These are phyloP conservation scores for Panzeria rudis DNA, from an alignment of 2,888 invertebrate genomes.

Conservation along the genomic window DNA sequence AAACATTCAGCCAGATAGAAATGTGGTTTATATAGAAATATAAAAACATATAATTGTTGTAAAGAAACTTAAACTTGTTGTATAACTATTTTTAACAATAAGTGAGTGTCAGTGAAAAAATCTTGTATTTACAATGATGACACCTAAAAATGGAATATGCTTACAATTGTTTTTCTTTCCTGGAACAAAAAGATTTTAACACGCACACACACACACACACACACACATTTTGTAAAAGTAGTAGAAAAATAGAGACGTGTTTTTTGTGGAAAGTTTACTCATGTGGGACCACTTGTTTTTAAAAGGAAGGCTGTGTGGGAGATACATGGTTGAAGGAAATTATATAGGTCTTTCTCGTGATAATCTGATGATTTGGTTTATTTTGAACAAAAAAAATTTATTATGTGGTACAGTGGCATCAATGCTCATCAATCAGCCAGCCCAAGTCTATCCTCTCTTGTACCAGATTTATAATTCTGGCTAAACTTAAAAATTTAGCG, in stretches of 20 bases:
- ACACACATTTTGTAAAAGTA: not conserved
- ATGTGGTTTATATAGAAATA: constrained; percentile 18
- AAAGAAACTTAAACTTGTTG: constrained; percentile 51
- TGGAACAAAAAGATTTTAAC: not conserved
- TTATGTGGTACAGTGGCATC: too few species aligned
- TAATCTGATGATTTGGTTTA: too few species aligned
- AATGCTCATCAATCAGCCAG: too few species aligned
- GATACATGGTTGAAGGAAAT: not conserved
- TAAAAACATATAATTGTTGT: constrained; percentile 22
- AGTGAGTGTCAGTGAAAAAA: constrained; percentile 50
- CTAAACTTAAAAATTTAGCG: too few species aligned
- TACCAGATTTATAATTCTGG: too few species aligned
- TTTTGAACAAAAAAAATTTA: too few species aligned
- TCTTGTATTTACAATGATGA: constrained; percentile 52
- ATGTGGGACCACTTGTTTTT: not conserved
- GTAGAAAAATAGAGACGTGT: too few species aligned
- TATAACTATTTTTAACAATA: constrained; percentile 62
- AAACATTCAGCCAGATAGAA: constrained; percentile 24
- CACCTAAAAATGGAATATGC: constrained; percentile 56
- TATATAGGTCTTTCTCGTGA: too few species aligned
- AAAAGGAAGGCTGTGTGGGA: not conserved
- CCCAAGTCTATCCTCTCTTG: too few species aligned
- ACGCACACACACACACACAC: not conserved
- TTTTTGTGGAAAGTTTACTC: too few species aligned
- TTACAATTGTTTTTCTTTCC: constrained; percentile 18